phyloP scores from a whole-genome alignment of 2,113 vertebrate species.

The Oxygymnocypris stewartii region DNA sequence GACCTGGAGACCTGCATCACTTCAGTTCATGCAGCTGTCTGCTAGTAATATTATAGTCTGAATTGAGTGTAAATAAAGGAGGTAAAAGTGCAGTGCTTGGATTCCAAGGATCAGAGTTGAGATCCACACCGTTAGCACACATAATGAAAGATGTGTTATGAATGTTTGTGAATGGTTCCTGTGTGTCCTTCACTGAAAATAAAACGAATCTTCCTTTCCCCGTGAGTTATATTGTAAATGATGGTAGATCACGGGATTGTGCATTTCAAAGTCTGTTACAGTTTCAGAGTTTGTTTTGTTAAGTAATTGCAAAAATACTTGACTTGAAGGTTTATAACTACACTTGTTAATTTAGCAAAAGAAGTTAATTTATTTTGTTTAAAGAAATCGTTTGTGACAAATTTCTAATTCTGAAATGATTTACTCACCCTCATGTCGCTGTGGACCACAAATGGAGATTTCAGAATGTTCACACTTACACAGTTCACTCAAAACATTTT shows the following conservation, averaged over 20 bases:
- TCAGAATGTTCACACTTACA: neutral
- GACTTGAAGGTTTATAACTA: neutral
- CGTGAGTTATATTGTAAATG: neutral
- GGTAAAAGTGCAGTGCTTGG: neutral
- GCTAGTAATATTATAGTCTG: neutral
- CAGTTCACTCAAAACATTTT: neutral
- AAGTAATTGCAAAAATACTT: neutral
- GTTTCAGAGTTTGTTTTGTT: neutral
- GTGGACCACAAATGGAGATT: conserved; percentile 2
- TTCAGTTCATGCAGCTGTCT: neutral
- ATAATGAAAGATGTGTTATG: neutral
- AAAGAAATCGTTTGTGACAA: neutral
- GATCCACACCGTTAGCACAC: neutral
- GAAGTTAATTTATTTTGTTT: conserved; percentile 23
- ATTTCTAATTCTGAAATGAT: neutral
- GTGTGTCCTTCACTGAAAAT: conserved; percentile 23
- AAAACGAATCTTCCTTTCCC: conserved; percentile 10
- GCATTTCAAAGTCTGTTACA: conserved; percentile 23
- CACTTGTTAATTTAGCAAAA: conserved; percentile 1
- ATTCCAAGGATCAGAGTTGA: neutral
- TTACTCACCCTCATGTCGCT: neutral
- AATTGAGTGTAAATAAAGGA: neutral
- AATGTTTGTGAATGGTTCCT: conserved; percentile 19
- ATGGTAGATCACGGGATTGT: neutral
- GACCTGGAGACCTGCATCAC: neutral